These are phyloP conservation scores for Toxotes jaculatrix DNA, from an alignment of 2,113 vertebrate species.

Conservation along the genomic window DNA sequence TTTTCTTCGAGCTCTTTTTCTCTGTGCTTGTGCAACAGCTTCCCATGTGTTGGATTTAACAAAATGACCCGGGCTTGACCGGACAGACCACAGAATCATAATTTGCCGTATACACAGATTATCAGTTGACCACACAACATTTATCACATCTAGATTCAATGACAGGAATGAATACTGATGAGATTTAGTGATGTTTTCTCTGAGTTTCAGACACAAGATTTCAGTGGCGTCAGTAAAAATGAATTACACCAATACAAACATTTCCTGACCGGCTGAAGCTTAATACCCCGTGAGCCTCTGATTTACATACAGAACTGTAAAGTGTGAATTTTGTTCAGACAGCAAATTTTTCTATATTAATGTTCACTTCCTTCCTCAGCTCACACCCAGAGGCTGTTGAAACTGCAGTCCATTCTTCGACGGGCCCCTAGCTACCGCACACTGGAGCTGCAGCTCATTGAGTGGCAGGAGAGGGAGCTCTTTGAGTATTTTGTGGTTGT, in stretches of 20 bases:
- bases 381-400: conserved; percentile 95
- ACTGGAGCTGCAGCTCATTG: conserved; percentile 96
- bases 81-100: conserved; percentile 15
- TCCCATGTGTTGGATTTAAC: conserved; percentile 16
- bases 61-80: background rate
- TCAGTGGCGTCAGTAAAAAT: background rate
- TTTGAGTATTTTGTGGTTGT: conserved; percentile 99
- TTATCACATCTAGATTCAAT: conserved; percentile 3
- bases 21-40: conserved; percentile 14
- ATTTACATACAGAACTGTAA: background rate
- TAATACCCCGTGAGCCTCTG: background rate
- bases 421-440: conserved; percentile 96
- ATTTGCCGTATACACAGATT: conserved; percentile 21
- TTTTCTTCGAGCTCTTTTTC: conserved; percentile 3
- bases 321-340: background rate
- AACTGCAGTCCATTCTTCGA: conserved; percentile 95
- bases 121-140: conserved; percentile 20
- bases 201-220: conserved; percentile 9
- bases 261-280: background rate
- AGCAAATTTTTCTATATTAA: background rate
- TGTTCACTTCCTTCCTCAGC: conserved; percentile 79
- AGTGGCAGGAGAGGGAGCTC: conserved; percentile 98
- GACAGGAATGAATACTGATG: background rate
- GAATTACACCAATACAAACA: background rate
- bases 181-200: conserved; percentile 1